A percentile compares a stretch with the other conserved stretches of the same genome.
phyloP scores from a whole-genome alignment of 2,113 vertebrate species.

The Perognathus longimembris region DNA sequence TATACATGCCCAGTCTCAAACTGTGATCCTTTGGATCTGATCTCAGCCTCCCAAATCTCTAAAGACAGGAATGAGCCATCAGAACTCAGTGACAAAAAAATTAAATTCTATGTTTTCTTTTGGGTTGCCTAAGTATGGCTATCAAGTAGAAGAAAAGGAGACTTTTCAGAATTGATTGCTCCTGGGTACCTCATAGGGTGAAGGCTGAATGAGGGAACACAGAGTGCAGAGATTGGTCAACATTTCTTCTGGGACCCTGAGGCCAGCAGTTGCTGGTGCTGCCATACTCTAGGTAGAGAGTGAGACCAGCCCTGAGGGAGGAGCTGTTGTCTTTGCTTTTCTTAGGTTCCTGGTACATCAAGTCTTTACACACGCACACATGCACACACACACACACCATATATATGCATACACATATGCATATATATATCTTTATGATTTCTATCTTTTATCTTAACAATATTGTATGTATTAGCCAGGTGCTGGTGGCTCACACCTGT shows the following conservation, averaged over 20 bases:
- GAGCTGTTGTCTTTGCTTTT: rapidly evolving
- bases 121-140: neutral
- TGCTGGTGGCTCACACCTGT: no score
- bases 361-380: no score
- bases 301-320: neutral
- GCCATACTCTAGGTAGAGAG: neutral
- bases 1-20: no score
- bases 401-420: no score
- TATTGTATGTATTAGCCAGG: no score
- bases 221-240: neutral
- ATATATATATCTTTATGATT: neutral
- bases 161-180: neutral
- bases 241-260: rapidly evolving
- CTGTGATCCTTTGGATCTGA: no score
- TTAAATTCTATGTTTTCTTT: neutral
- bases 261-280: neutral
- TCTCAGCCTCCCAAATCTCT: no score
- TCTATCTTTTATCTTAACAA: neutral
- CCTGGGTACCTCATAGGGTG: no score
- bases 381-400: no score
- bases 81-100: no score
- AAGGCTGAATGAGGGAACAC: neutral
- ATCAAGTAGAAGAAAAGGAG: neutral
- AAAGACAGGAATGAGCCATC: no score
- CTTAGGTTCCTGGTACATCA: neutral